Evolutionary conservation across 2,888 invertebrate species (phyloP).

Genomic region (Tubulanus polymorphus): DNA sequence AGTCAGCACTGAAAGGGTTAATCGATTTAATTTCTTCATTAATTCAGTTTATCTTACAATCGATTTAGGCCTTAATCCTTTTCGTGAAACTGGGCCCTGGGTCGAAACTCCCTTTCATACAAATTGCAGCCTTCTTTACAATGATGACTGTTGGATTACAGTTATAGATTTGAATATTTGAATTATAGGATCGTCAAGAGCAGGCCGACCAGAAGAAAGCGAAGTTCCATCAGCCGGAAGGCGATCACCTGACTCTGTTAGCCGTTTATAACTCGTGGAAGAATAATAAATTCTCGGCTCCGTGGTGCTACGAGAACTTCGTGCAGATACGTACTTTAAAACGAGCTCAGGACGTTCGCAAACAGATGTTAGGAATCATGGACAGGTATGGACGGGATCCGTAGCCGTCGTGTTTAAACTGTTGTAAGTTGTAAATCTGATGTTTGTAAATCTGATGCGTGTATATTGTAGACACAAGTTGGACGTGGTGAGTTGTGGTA

Average conservation of each 20-base stretch:
- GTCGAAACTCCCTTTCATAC: too few relatives aligned
- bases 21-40: too few relatives aligned
- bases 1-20: too few relatives aligned
- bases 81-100: too few relatives aligned
- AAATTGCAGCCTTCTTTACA: too few relatives aligned
- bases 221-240: constrained; percentile 98
- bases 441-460: not conserved
- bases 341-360: constrained; percentile 94
- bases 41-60: too few relatives aligned
- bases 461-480: constrained; percentile 46
- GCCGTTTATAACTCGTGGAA: constrained; percentile 99
- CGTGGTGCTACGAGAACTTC: constrained; percentile 99
- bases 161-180: not conserved
- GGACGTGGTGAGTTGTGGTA: constrained; percentile 94
- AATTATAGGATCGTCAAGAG: constrained; percentile 58
- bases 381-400: constrained; percentile 64
- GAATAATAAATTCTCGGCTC: constrained; percentile 97
- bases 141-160: not conserved
- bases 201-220: constrained; percentile 98
- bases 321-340: constrained; percentile 95
- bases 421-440: not conserved
- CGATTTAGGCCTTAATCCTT: too few relatives aligned
- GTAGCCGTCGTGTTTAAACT: not conserved
- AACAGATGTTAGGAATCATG: constrained; percentile 96
- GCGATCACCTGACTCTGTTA: constrained; percentile 94